Conservation (phyloP, 2,888 invertebrate genomes). For the Xestia xanthographa region DNA sequence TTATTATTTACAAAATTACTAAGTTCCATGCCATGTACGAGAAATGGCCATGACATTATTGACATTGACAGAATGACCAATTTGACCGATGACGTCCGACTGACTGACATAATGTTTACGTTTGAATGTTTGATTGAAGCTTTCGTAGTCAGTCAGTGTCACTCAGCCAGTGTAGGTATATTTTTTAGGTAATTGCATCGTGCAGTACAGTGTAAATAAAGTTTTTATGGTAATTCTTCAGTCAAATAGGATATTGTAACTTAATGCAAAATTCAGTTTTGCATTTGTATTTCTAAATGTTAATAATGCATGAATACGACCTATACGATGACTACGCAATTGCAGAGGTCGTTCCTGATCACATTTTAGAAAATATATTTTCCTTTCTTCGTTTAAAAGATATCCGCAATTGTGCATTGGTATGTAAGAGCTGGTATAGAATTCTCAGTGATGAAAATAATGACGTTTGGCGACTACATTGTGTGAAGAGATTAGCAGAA, state of each 20-base stretch:
- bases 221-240: slow-evolving; percentile 1
- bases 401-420: slow-evolving; percentile 96
- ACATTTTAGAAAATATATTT: slow-evolving; percentile 97
- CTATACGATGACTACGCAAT: slow-evolving; percentile 88
- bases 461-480: slow-evolving; percentile 98
- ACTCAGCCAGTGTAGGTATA: background rate
- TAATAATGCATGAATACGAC: slow-evolving; percentile 73
- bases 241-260: slow-evolving; percentile 14
- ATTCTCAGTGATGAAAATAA: slow-evolving; percentile 98
- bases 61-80: slow-evolving; percentile 20
- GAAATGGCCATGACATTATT: slow-evolving; percentile 18
- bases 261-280: slow-evolving; percentile 30
- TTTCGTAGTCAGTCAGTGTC: background rate
- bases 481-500: slow-evolving; percentile 96
- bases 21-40: background rate
- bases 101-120: slow-evolving; percentile 46
- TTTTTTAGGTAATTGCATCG: background rate
- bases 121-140: slow-evolving; percentile 42
- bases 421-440: slow-evolving; percentile 98
- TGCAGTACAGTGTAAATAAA: slow-evolving; percentile 2
- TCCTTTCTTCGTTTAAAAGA: slow-evolving; percentile 97
- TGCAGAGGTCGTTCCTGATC: slow-evolving; percentile 93
- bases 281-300: slow-evolving; percentile 43
- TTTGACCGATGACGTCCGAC: slow-evolving; percentile 28
- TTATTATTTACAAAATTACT: too few species aligned